A percentile compares a stretch with the other conserved stretches of the same genome.
These are phyloP conservation scores for Tauraco hartlaubi DNA, from an alignment of 2,797 vertebrate species.

Conservation along the genomic window DNA sequence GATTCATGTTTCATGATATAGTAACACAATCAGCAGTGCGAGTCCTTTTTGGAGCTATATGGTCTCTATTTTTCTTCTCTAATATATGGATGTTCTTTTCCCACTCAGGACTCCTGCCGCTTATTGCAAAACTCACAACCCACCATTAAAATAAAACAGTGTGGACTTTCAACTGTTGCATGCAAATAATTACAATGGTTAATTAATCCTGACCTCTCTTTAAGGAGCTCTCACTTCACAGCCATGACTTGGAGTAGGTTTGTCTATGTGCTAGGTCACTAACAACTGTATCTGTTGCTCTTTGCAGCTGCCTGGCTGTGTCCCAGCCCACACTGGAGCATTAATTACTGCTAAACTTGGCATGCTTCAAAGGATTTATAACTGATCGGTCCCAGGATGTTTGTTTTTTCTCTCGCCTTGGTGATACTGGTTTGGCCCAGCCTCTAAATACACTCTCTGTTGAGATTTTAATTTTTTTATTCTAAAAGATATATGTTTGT, in stretches of 20 bases:
- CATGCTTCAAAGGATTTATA: slow-evolving; percentile 65
- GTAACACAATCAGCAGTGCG: not conserved
- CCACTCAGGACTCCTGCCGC: not conserved
- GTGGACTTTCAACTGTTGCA: slow-evolving; percentile 55
- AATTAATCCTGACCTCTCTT: slow-evolving; percentile 66
- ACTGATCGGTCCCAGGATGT: slow-evolving; percentile 19
- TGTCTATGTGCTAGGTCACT: slow-evolving; percentile 64
- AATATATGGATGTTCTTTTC: not conserved
- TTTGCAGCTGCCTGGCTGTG: slow-evolving; percentile 72
- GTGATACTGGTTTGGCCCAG: slow-evolving; percentile 43
- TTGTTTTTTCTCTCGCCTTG: slow-evolving; percentile 48
- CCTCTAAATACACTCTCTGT: slow-evolving; percentile 40
- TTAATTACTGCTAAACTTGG: slow-evolving; percentile 68
- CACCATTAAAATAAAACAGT: slow-evolving; percentile 23
- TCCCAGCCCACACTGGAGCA: slow-evolving; percentile 47
- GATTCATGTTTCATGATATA: not conserved
- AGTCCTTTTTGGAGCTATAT: not conserved
- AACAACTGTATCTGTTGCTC: slow-evolving; percentile 75
- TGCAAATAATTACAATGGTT: slow-evolving; percentile 28
- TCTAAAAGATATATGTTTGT: slow-evolving; percentile 38
- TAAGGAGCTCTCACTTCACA: slow-evolving; percentile 39
- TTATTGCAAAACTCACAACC: slow-evolving; percentile 20
- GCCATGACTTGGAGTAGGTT: not conserved
- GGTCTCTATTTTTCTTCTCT: not conserved
- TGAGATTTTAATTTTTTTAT: slow-evolving; percentile 32